Evolutionary conservation across 2,113 vertebrate species (phyloP), one percentile per base, ranked within the genome.

Genomic region (Heterocephalus glaber): DNA sequence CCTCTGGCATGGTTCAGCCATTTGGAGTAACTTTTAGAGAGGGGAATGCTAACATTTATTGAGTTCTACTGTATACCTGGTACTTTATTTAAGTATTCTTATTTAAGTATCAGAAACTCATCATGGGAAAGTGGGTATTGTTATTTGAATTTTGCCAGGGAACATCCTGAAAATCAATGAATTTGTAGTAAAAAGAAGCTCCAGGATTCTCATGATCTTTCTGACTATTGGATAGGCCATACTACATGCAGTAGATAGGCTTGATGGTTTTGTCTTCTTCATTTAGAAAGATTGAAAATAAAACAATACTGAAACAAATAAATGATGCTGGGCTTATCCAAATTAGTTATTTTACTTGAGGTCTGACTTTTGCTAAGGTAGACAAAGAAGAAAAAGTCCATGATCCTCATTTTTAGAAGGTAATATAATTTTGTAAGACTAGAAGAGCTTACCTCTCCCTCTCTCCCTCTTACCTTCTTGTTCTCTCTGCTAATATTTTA

Each of bases 131-230:
- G 14, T 63, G 14, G 52, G 3, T 66, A 38, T 72, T 88, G 41
- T 28, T 66, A 90, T 90, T 6, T 19, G 33, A 54, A 76, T 94
- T 93, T 94, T 97, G 35, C n/a, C 30, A 54, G 85, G 76, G 63
- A 47, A 38, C 20, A 47, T 20, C 41, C 30, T 90, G 56, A 87
- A 90, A 56, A 16, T 90, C 38, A 47, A 20, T 60, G 70, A 83
- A 52, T 92, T 94, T 94, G 52, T 74, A 19, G 61, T 54, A 22
- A 84, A 26, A 90, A 30, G 56, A 90, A 80, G 26, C 30, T 54
- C 11, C 11, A 26, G 0, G 10, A 22, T 65, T 77, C 60, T 77
- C 28, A 24, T 28, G 28, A 38, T 68, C 60, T 65, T 85, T 70
- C 60, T 58, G 4, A 86, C 56, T 63, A 3, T 47, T 33, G 47